Conservation (phyloP, 2,797 vertebrate species). For the Cryptoblepharus egeriae region DNA sequence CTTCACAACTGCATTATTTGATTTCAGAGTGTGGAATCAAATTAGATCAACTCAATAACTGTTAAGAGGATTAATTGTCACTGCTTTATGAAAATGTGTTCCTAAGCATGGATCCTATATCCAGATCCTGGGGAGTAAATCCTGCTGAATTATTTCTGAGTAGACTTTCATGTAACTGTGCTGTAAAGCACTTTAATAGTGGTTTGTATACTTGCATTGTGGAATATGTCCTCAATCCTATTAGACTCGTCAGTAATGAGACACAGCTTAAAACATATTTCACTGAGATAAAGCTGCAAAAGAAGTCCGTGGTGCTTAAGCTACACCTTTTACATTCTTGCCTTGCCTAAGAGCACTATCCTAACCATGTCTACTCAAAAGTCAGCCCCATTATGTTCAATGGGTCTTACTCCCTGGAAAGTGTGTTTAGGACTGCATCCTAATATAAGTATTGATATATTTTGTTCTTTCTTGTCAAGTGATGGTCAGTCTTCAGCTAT, state of each 20-base stretch:
- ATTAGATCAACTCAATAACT: neutral
- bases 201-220: neutral
- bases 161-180: too few relatives aligned
- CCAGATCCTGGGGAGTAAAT: too few relatives aligned
- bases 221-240: neutral
- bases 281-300: neutral
- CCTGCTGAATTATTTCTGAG: too few relatives aligned
- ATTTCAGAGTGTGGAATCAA: neutral
- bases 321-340: slow-evolving; percentile 18
- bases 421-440: too few relatives aligned
- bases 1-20: neutral
- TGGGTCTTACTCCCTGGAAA: too few relatives aligned
- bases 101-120: neutral
- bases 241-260: neutral
- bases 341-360: slow-evolving; percentile 11
- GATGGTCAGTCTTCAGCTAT: slow-evolving; percentile 98
- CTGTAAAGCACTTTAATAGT: neutral
- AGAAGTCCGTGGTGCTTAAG: neutral
- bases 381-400: too few relatives aligned
- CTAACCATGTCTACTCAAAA: too few relatives aligned
- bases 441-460: slow-evolving; percentile 11
- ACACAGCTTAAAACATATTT: neutral
- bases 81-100: neutral
- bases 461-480: slow-evolving; percentile 73
- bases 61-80: neutral